phyloP scores from a whole-genome alignment of 1,140 invertebrate genomes.

The Drosophila neocordata region DNA sequence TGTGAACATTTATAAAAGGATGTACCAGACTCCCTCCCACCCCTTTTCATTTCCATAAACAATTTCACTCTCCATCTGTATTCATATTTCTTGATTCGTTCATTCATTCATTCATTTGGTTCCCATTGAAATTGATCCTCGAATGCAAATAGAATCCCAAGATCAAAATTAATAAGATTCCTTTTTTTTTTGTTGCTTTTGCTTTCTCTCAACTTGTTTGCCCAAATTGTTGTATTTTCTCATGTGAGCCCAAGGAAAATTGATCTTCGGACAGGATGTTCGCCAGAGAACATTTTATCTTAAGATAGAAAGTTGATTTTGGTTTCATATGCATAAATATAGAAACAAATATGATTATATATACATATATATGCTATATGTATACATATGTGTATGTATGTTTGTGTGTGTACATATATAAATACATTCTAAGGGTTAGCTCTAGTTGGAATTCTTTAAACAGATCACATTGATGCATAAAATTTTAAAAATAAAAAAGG shows the following conservation, averaged over 20 bases:
- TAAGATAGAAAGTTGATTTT: constrained; percentile 23
- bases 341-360: neutral
- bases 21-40: neutral
- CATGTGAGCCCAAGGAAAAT: constrained; percentile 47
- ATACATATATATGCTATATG: neutral
- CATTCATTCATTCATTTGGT: constrained; percentile 15
- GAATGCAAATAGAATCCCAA: constrained; percentile 65
- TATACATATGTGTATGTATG: neutral
- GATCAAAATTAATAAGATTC: constrained; percentile 31
- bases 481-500: no score
- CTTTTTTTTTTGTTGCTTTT: neutral
- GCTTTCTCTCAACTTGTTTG: constrained; percentile 45
- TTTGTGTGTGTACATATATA: no score
- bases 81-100: constrained; percentile 45
- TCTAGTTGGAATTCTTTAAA: neutral
- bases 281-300: constrained; percentile 15
- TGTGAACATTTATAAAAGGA: no score
- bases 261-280: constrained; percentile 58
- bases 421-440: neutral
- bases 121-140: constrained; percentile 70
- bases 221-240: constrained; percentile 67
- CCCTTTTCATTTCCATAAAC: constrained; percentile 55
- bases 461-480: neutral
- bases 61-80: constrained; percentile 65
- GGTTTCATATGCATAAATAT: no score